phyloP scores from a whole-genome alignment of 2,888 invertebrate genomes.

The Tinea pellionella region DNA sequence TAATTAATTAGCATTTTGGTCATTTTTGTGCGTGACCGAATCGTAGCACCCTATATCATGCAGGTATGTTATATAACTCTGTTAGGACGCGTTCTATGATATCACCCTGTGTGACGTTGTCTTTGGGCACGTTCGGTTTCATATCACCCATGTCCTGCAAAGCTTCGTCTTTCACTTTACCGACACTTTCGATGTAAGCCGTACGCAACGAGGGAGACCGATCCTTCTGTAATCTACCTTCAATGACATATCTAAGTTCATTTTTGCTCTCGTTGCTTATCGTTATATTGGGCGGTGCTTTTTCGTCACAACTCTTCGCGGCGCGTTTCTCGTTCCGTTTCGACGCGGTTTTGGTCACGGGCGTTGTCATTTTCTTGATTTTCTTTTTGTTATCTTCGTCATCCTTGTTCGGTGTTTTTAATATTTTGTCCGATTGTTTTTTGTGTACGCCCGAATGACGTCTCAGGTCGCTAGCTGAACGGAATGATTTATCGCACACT shows the following conservation, averaged over 20 bases:
- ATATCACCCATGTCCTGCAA: slow-evolving; percentile 29
- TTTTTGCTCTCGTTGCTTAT: background rate
- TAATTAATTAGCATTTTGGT: too few species aligned
- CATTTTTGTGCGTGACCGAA: too few species aligned
- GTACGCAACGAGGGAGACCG: too few species aligned
- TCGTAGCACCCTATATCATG: slow-evolving; percentile 17
- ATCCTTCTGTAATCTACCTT: background rate
- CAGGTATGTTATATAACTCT: slow-evolving; percentile 49
- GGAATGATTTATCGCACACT: slow-evolving; percentile 83
- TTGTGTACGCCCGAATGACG: slow-evolving; percentile 81
- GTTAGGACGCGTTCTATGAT: slow-evolving; percentile 41
- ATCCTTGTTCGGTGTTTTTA: slow-evolving; percentile 17
- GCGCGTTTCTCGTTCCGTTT: too few species aligned
- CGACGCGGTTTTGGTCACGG: background rate
- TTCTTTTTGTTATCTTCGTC: background rate
- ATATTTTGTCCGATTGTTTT: slow-evolving; percentile 30
- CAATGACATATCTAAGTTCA: background rate
- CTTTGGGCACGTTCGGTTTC: slow-evolving; percentile 11
- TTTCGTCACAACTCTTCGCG: slow-evolving; percentile 16
- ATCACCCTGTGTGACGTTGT: slow-evolving; percentile 29
- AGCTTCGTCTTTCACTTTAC: slow-evolving; percentile 30
- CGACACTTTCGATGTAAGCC: background rate
- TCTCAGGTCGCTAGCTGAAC: slow-evolving; percentile 85
- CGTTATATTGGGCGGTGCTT: slow-evolving; percentile 45
- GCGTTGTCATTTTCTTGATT: background rate